These are phyloP conservation scores for Oncorhynchus mykiss DNA, from an alignment of 2,113 vertebrate species.

Conservation along the genomic window DNA sequence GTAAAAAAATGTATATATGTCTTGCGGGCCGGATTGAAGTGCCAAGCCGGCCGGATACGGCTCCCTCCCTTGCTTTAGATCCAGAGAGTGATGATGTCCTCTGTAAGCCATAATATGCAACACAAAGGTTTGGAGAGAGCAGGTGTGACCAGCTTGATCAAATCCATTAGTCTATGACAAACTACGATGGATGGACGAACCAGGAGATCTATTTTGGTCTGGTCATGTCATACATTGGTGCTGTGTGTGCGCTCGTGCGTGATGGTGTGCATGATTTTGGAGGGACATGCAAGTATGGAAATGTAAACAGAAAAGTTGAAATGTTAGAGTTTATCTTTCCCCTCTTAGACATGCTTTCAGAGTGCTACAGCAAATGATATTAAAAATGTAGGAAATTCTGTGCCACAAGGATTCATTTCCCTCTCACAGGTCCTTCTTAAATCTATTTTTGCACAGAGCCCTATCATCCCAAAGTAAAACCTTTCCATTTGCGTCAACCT, in stretches of 20 bases:
- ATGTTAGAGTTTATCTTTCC: neutral
- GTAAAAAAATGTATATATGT: too few relatives aligned
- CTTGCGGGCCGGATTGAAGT: too few relatives aligned
- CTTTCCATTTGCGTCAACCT: slow-evolving; percentile 25
- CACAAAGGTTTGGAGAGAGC: too few relatives aligned
- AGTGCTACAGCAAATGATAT: neutral
- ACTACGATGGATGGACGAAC: slow-evolving; percentile 17
- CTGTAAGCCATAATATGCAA: neutral
- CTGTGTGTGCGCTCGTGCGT: neutral
- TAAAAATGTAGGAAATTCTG: slow-evolving; percentile 19
- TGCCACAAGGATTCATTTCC: slow-evolving; percentile 3
- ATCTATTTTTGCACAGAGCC: slow-evolving; percentile 3
- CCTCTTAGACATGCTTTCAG: neutral
- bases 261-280: neutral
- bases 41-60: too few relatives aligned
- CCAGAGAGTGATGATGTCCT: neutral
- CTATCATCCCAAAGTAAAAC: slow-evolving; percentile 15
- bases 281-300: neutral
- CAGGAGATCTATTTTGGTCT: neutral
- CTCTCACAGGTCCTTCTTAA: neutral
- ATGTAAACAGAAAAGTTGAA: neutral
- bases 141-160: too few relatives aligned
- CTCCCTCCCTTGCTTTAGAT: neutral
- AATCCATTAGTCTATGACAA: too few relatives aligned
- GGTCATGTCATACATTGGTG: neutral